phyloP scores from a whole-genome alignment of 2,888 invertebrate genomes.

The Hymenopus coronatus region DNA sequence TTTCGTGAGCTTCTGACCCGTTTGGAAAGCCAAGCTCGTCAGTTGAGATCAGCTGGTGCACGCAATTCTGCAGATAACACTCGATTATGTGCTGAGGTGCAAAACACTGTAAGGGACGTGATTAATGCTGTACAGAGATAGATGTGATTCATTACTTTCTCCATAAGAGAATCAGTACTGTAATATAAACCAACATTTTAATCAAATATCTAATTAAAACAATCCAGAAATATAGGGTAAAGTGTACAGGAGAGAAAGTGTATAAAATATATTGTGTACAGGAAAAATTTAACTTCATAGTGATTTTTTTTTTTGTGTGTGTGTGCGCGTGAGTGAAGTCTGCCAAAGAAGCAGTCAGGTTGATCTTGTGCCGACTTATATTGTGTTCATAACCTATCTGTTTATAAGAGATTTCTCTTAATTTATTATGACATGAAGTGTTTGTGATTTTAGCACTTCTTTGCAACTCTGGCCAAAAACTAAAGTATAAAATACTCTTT shows the following conservation, averaged over 20 bases:
- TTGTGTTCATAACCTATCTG: not conserved
- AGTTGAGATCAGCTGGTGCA: constrained; percentile 65
- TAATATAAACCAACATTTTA: not conserved
- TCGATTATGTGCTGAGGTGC: constrained; percentile 68
- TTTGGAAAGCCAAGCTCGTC: constrained; percentile 66
- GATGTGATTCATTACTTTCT: constrained; percentile 28
- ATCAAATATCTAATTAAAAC: not conserved
- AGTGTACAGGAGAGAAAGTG: not conserved
- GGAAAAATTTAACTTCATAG: not conserved
- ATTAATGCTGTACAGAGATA: constrained; percentile 71
- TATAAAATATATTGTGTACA: not conserved
- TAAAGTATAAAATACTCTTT: not conserved
- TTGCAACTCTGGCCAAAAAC: not conserved
- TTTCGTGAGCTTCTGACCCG: constrained; percentile 72
- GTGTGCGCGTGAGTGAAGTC: not conserved
- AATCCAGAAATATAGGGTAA: not conserved
- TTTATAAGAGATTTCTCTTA: not conserved
- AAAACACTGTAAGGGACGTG: constrained; percentile 68
- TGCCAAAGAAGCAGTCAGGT: not conserved
- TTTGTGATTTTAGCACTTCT: not conserved
- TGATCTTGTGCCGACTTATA: not conserved
- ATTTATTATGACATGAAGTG: not conserved
- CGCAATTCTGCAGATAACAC: constrained; percentile 67
- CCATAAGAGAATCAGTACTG: not conserved
- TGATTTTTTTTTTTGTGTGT: not conserved